Evolutionary conservation across 2,888 invertebrate genomes (phyloP).

Genomic region (Deilephila porcellus): DNA sequence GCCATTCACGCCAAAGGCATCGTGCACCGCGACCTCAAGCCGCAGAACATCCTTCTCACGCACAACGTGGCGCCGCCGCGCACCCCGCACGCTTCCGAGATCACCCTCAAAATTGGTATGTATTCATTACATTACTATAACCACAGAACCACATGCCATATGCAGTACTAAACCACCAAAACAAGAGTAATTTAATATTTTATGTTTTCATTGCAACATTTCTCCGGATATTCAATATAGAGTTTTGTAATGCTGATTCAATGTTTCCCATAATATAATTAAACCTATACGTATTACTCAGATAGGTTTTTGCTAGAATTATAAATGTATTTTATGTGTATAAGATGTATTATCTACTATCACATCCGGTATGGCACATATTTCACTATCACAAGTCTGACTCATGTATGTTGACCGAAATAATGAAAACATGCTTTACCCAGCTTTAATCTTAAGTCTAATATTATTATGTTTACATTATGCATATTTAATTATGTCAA

Average conservation of each 20-base stretch:
- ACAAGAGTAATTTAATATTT: no score
- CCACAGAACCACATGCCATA: background rate
- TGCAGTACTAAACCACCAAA: background rate
- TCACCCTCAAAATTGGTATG: constrained; percentile 97
- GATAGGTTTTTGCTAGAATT: background rate
- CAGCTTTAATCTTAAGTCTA: constrained; percentile 11
- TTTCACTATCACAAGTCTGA: constrained; percentile 28
- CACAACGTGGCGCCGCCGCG: constrained; percentile 87
- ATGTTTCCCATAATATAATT: no score
- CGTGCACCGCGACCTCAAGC: constrained; percentile 99
- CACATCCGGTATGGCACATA: constrained; percentile 22
- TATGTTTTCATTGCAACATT: no score
- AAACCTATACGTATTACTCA: no score
- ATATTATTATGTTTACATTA: background rate
- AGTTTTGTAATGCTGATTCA: no score
- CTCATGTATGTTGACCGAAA: constrained; percentile 27
- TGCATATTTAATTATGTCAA: no score
- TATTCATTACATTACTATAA: constrained; percentile 18
- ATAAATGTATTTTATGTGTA: background rate
- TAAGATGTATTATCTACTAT: constrained; percentile 1
- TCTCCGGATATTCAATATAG: no score
- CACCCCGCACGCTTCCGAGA: constrained; percentile 91
- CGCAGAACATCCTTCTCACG: constrained; percentile 98
- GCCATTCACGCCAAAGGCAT: constrained; percentile 98
- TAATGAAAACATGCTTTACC: constrained; percentile 23